A percentile compares a stretch with the other conserved stretches of the same genome.
Evolutionary conservation across 2,888 invertebrate species (phyloP).

Genomic region (Allygus modestus): DNA sequence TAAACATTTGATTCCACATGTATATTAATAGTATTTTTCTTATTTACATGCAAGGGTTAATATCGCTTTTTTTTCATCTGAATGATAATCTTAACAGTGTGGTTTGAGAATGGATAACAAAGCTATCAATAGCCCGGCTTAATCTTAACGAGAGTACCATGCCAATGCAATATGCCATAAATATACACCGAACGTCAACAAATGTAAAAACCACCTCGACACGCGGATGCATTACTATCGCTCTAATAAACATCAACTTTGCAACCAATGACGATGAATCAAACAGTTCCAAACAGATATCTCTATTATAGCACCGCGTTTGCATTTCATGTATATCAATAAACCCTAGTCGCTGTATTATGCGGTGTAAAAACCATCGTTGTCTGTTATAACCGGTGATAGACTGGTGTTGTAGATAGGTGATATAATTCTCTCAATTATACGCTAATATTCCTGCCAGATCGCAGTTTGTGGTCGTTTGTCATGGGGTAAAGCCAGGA

Average conservation of each 20-base stretch:
- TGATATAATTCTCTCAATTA: slow-evolving; percentile 40
- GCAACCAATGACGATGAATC: slow-evolving; percentile 28
- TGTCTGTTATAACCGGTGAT: background rate
- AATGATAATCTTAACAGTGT: too few species aligned
- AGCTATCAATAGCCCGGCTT: too few species aligned
- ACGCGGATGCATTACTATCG: background rate
- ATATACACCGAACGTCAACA: slow-evolving; percentile 8
- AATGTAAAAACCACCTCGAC: background rate
- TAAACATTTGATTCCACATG: too few species aligned
- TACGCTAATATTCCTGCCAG: slow-evolving; percentile 32
- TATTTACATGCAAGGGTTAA: too few species aligned
- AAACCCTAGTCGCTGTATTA: slow-evolving; percentile 15
- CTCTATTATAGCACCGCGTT: slow-evolving; percentile 38
- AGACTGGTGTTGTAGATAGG: slow-evolving; percentile 17
- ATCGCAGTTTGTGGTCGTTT: slow-evolving; percentile 27
- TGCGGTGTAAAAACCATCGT: slow-evolving; percentile 18
- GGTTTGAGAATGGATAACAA: too few species aligned
- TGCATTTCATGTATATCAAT: slow-evolving; percentile 38
- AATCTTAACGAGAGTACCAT: too few species aligned
- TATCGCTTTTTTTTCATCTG: too few species aligned
- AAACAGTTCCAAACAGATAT: slow-evolving; percentile 19
- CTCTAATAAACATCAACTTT: slow-evolving; percentile 34
- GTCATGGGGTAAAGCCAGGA: slow-evolving; percentile 11
- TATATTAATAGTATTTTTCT: too few species aligned
- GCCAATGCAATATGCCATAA: too few species aligned